Base-by-base conservation (phyloP, 2,797 vertebrate species). In the Enteromius trimaculatus region DNA sequence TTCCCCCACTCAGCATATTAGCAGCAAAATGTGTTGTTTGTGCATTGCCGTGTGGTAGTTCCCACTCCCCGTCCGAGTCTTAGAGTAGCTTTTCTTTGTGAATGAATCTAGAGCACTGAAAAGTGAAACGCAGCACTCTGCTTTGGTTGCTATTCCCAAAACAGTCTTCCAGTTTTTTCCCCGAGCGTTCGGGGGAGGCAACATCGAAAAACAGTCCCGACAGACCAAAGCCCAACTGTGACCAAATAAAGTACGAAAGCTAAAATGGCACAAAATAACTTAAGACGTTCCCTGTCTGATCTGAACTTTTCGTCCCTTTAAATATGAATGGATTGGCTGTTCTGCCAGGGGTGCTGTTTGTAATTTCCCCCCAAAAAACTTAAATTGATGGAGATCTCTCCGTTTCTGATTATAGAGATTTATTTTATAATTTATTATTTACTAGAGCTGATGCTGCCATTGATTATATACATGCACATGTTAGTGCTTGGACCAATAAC, bases 131-230 rank as follows among this genome's bases (percentile, higher is more conserved):
- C 39, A 82, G 62, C n/a, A 81, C 74, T 55, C 64, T 81, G 62
- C 72, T 66, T 81, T 62, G 55, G 84, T 87, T 85, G 87, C 86
- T 87, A 53, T 84, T 88, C 80, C 83, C 72, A 79, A 42, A 85
- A 84, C 92, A 92, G 93, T 95, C 95, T 94, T 95, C 95, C 94
- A 94, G 93, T 83, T 90, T 89, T 90, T 89, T 86, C 89, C 55
- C 82, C 91, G 84, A 90, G 82, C 79, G 86, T 90, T 89, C 89
- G 85, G 65, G 79, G 85, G 58, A 91, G 90, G 91, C 91, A 92
- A 92, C 88, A 77, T 68, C 16, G 69, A 86, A 82, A 82, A 87
- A 88, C 83, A 79, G 89, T 60, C 87, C 85, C 68, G 86, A 89
- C 88, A 86, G 87, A 87, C 87, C 87, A 89, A 90, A 89, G 76